Conservation (phyloP, 1,140 invertebrate genomes). For the Drosophila pallidifrons region DNA sequence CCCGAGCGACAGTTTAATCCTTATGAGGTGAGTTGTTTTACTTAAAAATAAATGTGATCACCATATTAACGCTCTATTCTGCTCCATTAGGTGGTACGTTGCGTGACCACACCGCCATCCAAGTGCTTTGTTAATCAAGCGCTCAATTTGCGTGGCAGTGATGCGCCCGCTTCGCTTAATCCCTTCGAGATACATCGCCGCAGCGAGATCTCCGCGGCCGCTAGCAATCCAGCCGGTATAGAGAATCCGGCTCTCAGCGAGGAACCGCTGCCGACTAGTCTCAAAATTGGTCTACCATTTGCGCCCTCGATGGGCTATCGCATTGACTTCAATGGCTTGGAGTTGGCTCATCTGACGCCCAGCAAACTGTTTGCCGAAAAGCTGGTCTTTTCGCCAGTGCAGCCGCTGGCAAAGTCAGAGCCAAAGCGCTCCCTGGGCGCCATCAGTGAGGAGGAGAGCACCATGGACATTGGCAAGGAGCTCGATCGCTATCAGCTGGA, state of each 20-base stretch:
- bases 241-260: constrained; percentile 64
- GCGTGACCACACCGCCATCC: constrained; percentile 33
- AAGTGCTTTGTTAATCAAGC: constrained; percentile 78
- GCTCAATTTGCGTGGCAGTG: constrained; percentile 72
- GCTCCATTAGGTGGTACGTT: constrained; percentile 60
- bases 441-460: constrained; percentile 82
- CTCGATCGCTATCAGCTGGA: constrained; percentile 83
- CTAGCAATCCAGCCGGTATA: constrained; percentile 56
- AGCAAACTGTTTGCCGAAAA: constrained; percentile 77
- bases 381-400: constrained; percentile 75
- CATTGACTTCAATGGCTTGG: constrained; percentile 79
- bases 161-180: constrained; percentile 68
- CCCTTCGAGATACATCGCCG: constrained; percentile 79
- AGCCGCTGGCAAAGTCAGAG: neutral
- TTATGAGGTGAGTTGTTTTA: constrained; percentile 61
- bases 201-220: constrained; percentile 45
- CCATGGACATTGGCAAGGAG: constrained; percentile 82
- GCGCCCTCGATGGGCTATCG: constrained; percentile 77
- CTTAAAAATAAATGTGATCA: neutral
- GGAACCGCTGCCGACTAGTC: constrained; percentile 45
- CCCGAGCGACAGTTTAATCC: constrained; percentile 84
- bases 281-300: constrained; percentile 78
- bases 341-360: constrained; percentile 65
- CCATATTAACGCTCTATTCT: neutral
- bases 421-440: constrained; percentile 68